Percentiles rank a stretch among this genome's conserved stretches.
Evolutionary conservation across 2,888 invertebrate species (phyloP).

Genomic region (Ypsolopha scabrella): DNA sequence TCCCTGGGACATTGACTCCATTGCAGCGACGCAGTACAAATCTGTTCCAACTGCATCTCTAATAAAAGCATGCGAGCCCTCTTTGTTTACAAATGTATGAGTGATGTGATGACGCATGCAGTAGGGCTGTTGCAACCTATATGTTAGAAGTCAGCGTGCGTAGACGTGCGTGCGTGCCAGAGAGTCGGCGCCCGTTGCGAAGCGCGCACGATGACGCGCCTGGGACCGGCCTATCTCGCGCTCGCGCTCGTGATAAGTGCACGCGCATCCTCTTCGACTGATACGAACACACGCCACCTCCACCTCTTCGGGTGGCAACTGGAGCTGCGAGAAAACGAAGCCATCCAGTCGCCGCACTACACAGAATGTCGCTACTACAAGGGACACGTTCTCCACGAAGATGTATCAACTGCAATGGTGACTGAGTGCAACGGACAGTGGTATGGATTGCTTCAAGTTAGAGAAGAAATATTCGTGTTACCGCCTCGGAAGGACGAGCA

Average conservation of each 20-base stretch:
- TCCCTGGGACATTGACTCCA: not conserved
- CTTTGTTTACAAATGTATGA: conserved; percentile 63
- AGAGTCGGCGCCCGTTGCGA: conserved; percentile 46
- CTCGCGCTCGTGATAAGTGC: conserved; percentile 15
- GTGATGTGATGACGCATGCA: conserved; percentile 5
- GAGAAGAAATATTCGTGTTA: conserved; percentile 54
- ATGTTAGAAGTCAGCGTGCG: conserved; percentile 30
- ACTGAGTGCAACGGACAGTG: conserved; percentile 65
- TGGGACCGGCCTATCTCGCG: not conserved
- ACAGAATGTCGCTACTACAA: conserved; percentile 54
- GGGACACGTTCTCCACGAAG: conserved; percentile 44
- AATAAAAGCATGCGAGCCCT: conserved; percentile 20
- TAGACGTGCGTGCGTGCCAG: conserved; percentile 53
- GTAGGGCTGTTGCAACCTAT: conserved; percentile 49
- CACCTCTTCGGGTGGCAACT: conserved; percentile 53
- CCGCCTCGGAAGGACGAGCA: conserved; percentile 48
- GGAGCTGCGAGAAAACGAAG: conserved; percentile 49
- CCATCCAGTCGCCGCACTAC: conserved; percentile 55
- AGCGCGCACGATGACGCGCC: conserved; percentile 13
- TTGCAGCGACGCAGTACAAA: not conserved
- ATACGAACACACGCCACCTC: conserved; percentile 28
- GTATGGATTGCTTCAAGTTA: conserved; percentile 62
- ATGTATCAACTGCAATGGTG: conserved; percentile 55
- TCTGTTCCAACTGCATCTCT: not conserved
- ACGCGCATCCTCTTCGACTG: conserved; percentile 28